Evolutionary conservation across 2,888 invertebrate genomes (phyloP).

Genomic region (Bibio marci): DNA sequence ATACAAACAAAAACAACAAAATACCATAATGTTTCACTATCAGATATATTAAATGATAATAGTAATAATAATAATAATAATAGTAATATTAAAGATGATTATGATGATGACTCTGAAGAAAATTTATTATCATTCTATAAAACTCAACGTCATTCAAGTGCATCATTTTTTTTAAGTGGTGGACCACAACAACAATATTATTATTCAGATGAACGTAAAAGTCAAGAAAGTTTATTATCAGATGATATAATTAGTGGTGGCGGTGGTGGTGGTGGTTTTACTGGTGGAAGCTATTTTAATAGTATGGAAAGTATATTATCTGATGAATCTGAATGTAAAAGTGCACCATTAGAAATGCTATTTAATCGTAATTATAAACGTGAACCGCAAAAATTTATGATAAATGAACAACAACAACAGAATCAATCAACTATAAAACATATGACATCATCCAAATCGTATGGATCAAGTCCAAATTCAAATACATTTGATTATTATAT

Average conservation of each 20-base stretch:
- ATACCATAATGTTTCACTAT: slow-evolving; percentile 36
- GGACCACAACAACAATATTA: no score
- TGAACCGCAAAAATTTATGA: slow-evolving; percentile 23
- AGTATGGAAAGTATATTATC: slow-evolving; percentile 67
- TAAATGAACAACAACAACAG: background rate
- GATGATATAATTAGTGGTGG: slow-evolving; percentile 40
- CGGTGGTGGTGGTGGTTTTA: slow-evolving; percentile 35
- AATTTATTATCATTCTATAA: slow-evolving; percentile 30
- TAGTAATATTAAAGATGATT: background rate
- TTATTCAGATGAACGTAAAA: slow-evolving; percentile 29
- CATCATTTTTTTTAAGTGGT: slow-evolving; percentile 58
- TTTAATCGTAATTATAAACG: slow-evolving; percentile 36
- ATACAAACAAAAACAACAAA: no score
- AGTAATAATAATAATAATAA: no score
- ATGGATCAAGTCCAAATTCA: slow-evolving; percentile 44
- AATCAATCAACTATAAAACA: no score
- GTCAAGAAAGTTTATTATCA: slow-evolving; percentile 62
- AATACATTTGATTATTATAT: slow-evolving; percentile 37
- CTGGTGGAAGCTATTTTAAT: slow-evolving; percentile 49
- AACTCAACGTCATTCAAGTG: slow-evolving; percentile 48
- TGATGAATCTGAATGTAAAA: slow-evolving; percentile 64
- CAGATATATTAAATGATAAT: slow-evolving; percentile 28
- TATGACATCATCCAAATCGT: slow-evolving; percentile 41
- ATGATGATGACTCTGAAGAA: slow-evolving; percentile 18
- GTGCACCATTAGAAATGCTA: slow-evolving; percentile 56